Evolutionary conservation across 2,113 vertebrate species (phyloP).

Genomic region (Empidonax alnorum): DNA sequence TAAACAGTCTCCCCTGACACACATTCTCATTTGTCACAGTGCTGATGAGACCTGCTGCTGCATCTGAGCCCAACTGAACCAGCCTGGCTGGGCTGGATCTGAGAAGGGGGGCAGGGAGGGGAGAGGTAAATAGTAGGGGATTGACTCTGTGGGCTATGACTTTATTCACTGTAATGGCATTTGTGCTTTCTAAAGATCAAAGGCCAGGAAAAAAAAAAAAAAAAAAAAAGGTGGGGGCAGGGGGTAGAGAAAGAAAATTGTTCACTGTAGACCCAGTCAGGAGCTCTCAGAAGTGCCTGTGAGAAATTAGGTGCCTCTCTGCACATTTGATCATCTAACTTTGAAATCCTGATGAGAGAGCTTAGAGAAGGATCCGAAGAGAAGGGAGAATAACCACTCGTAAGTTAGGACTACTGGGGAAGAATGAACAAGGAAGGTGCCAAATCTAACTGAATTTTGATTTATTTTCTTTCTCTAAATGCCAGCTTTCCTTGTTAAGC

Average conservation of each 20-base stretch:
- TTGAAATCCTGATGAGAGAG: constrained; percentile 51
- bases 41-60: constrained; percentile 69
- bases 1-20: constrained; percentile 73
- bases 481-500: not conserved
- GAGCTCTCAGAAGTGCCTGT: constrained; percentile 48
- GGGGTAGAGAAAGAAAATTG: constrained; percentile 40
- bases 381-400: not conserved
- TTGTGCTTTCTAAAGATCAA: constrained; percentile 68
- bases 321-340: constrained; percentile 39
- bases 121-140: constrained; percentile 32
- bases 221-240: not conserved
- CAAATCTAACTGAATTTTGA: not conserved
- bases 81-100: not conserved
- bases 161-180: constrained; percentile 54
- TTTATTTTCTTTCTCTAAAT: not conserved
- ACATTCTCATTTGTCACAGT: constrained; percentile 73
- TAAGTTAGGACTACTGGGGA: not conserved
- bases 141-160: constrained; percentile 54
- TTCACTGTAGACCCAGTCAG: constrained; percentile 23
- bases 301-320: constrained; percentile 57
- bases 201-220: not conserved
- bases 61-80: not conserved
- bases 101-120: not conserved
- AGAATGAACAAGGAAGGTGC: not conserved
- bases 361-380: constrained; percentile 1